phyloP scores from a whole-genome alignment of 2,888 invertebrate species.

The Netelia inedita region DNA sequence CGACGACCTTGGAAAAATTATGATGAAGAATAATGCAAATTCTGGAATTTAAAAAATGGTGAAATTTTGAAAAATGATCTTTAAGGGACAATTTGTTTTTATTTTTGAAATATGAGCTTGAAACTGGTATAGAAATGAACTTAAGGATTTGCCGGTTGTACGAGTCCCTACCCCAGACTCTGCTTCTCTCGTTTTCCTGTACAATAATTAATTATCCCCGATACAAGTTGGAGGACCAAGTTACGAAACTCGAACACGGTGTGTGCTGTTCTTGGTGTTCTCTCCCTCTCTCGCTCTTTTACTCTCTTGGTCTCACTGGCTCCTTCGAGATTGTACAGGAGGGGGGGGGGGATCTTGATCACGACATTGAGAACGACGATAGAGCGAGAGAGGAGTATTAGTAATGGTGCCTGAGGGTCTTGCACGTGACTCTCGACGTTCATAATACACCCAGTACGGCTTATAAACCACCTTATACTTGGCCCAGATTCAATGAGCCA shows the following conservation, averaged over 20 bases:
- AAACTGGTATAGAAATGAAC: constrained; percentile 41
- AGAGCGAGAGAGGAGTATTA: constrained; percentile 36
- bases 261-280: constrained; percentile 41
- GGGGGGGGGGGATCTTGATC: constrained; percentile 61
- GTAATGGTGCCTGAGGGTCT: constrained; percentile 63
- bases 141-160: constrained; percentile 2
- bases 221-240: constrained; percentile 56
- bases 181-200: constrained; percentile 42
- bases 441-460: constrained; percentile 64
- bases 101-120: background rate
- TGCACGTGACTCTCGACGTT: constrained; percentile 68
- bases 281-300: background rate
- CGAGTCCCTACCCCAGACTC: constrained; percentile 36
- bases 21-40: too few species aligned
- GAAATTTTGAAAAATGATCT: too few species aligned
- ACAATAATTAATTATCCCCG: constrained; percentile 64
- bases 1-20: too few species aligned
- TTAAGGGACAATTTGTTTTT: too few species aligned
- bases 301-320: background rate
- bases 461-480: constrained; percentile 53
- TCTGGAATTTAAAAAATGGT: too few species aligned
- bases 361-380: constrained; percentile 66
- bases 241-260: constrained; percentile 60
- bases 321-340: constrained; percentile 57
- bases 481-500: constrained; percentile 64